These are phyloP conservation scores for Dinoponera quadriceps DNA, from an alignment of 1,140 invertebrate genomes.

Conservation along the genomic window DNA sequence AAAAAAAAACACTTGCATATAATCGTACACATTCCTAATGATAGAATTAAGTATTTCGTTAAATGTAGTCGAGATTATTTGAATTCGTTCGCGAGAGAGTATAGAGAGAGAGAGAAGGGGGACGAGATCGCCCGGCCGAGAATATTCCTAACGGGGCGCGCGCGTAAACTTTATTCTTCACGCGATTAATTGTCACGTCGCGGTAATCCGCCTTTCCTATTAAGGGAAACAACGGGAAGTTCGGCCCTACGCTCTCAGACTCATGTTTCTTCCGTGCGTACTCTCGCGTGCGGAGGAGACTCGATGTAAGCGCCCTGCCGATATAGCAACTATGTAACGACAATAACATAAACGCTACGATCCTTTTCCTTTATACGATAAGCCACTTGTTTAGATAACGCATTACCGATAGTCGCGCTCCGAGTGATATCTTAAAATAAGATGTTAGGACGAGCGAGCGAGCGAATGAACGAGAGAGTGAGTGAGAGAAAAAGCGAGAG, in stretches of 20 bases:
- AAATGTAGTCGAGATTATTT: constrained; percentile 15
- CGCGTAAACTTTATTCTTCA: constrained; percentile 4
- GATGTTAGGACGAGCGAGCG: constrained; percentile 70
- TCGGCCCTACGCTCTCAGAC: constrained; percentile 18
- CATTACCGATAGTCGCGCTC: constrained; percentile 71
- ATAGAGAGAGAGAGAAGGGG: too few species aligned
- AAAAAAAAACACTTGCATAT: not conserved
- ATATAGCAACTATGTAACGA: constrained; percentile 52
- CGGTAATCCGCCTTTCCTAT: constrained; percentile 16
- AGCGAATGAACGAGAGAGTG: constrained; percentile 54
- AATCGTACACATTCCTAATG: not conserved
- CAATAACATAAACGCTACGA: constrained; percentile 52
- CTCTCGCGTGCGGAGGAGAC: constrained; percentile 31
- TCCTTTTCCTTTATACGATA: constrained; percentile 69
- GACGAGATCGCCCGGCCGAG: not conserved
- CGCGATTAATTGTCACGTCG: constrained; percentile 39
- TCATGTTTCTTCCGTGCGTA: not conserved
- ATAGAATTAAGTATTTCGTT: constrained; percentile 34
- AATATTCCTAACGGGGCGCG: too few species aligned
- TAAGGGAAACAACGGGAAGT: constrained; percentile 35
- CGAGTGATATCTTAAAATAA: constrained; percentile 80
- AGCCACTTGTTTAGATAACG: constrained; percentile 64
- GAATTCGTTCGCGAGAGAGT: constrained; percentile 4
- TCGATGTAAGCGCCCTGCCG: constrained; percentile 57
- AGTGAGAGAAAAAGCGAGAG: constrained; percentile 60